Base-by-base conservation (phyloP, 1,140 invertebrate species). In the Aphelinus certus region DNA sequence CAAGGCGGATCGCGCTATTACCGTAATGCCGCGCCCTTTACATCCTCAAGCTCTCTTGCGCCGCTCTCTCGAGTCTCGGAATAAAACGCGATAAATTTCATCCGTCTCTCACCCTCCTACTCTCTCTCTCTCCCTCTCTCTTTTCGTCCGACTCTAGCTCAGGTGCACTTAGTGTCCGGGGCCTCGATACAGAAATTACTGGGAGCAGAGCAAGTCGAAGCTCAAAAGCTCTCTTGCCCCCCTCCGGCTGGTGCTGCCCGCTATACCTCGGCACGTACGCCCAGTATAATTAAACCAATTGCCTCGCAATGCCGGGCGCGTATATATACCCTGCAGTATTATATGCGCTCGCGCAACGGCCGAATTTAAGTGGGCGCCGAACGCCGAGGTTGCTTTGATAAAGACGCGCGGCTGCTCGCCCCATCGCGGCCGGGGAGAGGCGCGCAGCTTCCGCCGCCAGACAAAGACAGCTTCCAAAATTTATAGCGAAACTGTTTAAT, bases 281-380 rank as follows among this genome's bases (percentile, higher is more conserved):
- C 63, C 57, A n/a, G 68, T 71, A 71, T 67, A 76, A 76, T 76
- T 76, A 77, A 71, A 71, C 72, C 63, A 77, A 74, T 77, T 69
- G 68, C 67, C 63, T 26, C 26, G 26, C 26, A 46, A 67, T 70
- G 68, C 73, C 62, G 2, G 45, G 45, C 53, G n/a, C 72, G 55
- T 26, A 26, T 26, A 26, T 26, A 26, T 47, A 9, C 9, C 71
- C 55, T 51, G 26, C 42, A 56, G 69, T 60, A 76, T 68, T 73
- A 63, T 66, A 26, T 26, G 26, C 26, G 64, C 71, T 9, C 71
- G 58, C 71, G 64, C 60, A 58, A 49, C 58, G 58, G 63, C 58
- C n/a, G 66, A 56, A 77, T 69, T 64, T 64, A 73, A 73, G 65
- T 70, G 71, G 56, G 53, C 76, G 57, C 72, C 64, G 71, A 64